A percentile compares a stretch with the other conserved stretches of the same genome.
Conservation (phyloP, 2,797 vertebrate species). For the Carapus acus region DNA sequence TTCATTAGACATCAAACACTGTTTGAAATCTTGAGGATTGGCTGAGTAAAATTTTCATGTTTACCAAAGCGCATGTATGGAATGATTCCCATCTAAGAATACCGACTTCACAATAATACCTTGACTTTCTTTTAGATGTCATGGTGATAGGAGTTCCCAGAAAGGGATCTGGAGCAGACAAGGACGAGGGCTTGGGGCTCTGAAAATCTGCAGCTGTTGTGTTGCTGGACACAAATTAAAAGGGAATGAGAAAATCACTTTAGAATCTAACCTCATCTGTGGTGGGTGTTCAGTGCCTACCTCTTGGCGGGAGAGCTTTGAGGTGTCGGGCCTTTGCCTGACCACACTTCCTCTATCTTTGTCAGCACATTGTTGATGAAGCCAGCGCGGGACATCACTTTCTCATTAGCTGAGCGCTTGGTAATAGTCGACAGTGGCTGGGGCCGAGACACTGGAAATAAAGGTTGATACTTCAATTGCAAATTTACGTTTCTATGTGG, state of each 20-base stretch:
- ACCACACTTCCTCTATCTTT: constrained; percentile 89
- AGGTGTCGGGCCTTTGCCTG: constrained; percentile 67
- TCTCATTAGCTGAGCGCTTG: constrained; percentile 74
- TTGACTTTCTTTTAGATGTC: constrained; percentile 76
- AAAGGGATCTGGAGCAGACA: constrained; percentile 75
- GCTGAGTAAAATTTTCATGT: too few relatives aligned
- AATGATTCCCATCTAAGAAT: background rate
- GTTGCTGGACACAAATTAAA: constrained; percentile 49
- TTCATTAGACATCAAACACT: too few relatives aligned
- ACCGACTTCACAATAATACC: constrained; percentile 63
- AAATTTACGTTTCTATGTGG: too few relatives aligned
- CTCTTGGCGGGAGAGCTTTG: constrained; percentile 62
- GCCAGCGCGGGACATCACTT: constrained; percentile 80
- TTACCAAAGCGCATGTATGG: too few relatives aligned
- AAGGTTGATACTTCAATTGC: background rate
- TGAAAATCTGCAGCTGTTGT: constrained; percentile 52
- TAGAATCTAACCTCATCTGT: background rate
- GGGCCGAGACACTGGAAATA: constrained; percentile 75
- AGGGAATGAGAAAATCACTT: background rate
- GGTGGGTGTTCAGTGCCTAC: constrained; percentile 59
- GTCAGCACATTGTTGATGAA: constrained; percentile 85
- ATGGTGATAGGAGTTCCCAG: constrained; percentile 83
- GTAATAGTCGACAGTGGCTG: constrained; percentile 85
- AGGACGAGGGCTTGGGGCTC: constrained; percentile 43
- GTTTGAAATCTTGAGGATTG: too few relatives aligned